Base-by-base conservation (phyloP, 2,888 invertebrate species). In the Aspidiotus rigidus region DNA sequence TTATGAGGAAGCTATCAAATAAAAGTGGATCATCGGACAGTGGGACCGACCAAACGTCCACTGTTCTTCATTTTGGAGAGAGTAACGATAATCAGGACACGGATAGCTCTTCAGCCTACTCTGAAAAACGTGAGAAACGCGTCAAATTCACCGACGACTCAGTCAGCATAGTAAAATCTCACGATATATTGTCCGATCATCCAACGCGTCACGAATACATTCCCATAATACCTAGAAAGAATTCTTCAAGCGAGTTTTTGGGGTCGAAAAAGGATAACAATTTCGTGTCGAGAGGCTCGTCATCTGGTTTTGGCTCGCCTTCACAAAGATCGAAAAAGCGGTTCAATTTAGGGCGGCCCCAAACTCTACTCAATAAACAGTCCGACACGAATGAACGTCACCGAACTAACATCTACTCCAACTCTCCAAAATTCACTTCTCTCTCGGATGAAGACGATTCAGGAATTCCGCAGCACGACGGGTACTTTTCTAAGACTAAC, bases 131-230 rank as follows among this genome's bases (percentile, higher is more conserved):
- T n/a, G 49, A 49, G n/a, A 13, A 11, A n/a, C 10, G n/a, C n/a
- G 10, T 49, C 11, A 49, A 49, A 13, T 49, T 49, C 49, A 49
- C 49, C 49, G 49, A 49, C n/a, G 49, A 49, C 49, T n/a, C n/a
- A 6, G 49, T 49, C 10, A 13, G 11, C 49, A 49, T 49, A 49
- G 49, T 49, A 11, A 49, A n/a, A 6, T 11, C 49, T 1, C 49
- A 11, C 11, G 49, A 49, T n/a, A 13, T 11, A n/a, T 49, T 49
- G 49, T 56, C 56, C 56, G 56, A 17, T 10, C 11, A 11, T 53
- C n/a, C 59, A 28, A 39, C 59, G 16, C 28, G 10, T 10, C 28
- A 59, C 13, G 17, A 59, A 13, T 59, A 59, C 59, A 39, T 59
- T 7, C 59, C 28, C 7, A 7, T 59, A 7, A 59, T 39, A 28